Conservation (phyloP, 1,140 invertebrate genomes). For the Drosophila nikananu region DNA sequence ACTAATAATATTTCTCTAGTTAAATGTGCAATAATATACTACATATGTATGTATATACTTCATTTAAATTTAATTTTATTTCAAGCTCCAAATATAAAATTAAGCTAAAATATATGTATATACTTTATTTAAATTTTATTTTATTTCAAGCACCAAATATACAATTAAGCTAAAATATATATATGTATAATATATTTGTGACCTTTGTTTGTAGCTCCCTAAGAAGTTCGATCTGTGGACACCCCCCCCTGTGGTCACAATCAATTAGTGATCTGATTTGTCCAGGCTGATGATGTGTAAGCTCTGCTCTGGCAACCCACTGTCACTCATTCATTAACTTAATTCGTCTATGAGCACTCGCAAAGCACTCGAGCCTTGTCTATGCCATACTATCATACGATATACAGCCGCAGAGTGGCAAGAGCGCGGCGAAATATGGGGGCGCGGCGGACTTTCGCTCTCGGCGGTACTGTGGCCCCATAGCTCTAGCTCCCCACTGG, state of each 20-base stretch:
- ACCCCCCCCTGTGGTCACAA: not conserved
- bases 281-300: not conserved
- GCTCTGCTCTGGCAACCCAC: slow-evolving; percentile 1
- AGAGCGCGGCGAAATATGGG: slow-evolving; percentile 19
- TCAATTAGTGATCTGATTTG: slow-evolving; percentile 19
- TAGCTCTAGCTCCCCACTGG: not conserved
- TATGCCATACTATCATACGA: slow-evolving; percentile 17
- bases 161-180: not conserved
- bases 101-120: no score
- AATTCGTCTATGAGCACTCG: slow-evolving; percentile 25
- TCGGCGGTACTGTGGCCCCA: slow-evolving; percentile 15
- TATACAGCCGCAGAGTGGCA: slow-evolving; percentile 13
- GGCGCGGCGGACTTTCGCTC: slow-evolving; percentile 42
- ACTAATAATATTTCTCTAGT: no score
- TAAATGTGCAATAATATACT: no score
- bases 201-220: no score
- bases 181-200: not conserved
- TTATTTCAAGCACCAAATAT: no score
- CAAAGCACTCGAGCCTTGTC: slow-evolving; percentile 18
- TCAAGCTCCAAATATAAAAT: no score
- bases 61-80: no score
- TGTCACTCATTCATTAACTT: slow-evolving; percentile 36
- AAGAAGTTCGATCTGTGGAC: not conserved
- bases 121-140: no score
- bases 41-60: no score